Evolutionary conservation across 2,113 vertebrate species (phyloP), one percentile per base, ranked within the genome.

Genomic region (Takifugu flavidus): DNA sequence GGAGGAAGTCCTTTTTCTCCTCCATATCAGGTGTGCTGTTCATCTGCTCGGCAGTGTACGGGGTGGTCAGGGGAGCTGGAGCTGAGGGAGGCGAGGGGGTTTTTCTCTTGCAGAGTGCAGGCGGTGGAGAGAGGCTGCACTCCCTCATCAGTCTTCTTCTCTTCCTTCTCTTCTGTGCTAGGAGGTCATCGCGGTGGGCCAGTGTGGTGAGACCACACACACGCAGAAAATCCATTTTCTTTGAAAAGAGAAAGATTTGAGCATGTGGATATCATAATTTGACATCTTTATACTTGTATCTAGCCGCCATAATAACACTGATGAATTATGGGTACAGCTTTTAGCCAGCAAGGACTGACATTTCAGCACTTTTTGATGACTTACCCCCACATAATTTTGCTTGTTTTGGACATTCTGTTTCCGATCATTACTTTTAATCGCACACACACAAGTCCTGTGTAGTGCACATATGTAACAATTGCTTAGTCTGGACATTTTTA

Each of bases 1-100:
- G 95, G 77, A 99, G 92, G 88, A 99, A 99, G 77, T 91, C 91
- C 31, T 94, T 98, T 82, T 99, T 99, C 87, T 96, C 94, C 74
- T 95, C 93, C 13, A 98, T 92, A 84, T 95, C 90, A 20, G 95
- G 94, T 70, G 91, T 90, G 82, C 87, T 91, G 92, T 98, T 95
- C 94, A 99, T 96, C 68, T 98, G 93, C 4, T 97, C 94, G 0
- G 97, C 92, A 56, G 94, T 96, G 78, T 95, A 98, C 65, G 93
- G 92, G 4, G 95, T 98, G 53, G 90, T 93, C 69, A 98, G 91
- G 0, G 87, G 90, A 44, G 92, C 75, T 1, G 91, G 45, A 49
- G 72, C 72, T 34, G 74, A 45, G 34, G 75, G 45, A 54, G 73
- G 74, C 50, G 82, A 91, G 0, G 63, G 28, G 15, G 90, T 89